A percentile compares a stretch with the other conserved stretches of the same genome.
These are phyloP conservation scores for Drosophila funebris DNA, from an alignment of 1,140 invertebrate genomes.

Conservation along the genomic window DNA sequence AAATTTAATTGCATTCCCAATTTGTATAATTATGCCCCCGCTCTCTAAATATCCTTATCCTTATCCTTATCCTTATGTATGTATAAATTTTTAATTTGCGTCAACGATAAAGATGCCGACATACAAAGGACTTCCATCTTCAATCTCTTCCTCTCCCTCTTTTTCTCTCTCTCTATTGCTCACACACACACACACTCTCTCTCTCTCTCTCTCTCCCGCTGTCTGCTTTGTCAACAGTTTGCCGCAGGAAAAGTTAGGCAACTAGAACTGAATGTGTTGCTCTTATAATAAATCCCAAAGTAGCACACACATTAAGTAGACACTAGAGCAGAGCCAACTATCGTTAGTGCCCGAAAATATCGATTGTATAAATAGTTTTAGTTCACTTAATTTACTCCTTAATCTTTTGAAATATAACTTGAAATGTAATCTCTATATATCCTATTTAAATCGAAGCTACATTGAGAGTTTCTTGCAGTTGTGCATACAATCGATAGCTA, in stretches of 20 bases:
- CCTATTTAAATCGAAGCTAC: too few species aligned
- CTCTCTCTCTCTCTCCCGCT: background rate
- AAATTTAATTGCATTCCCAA: slow-evolving; percentile 82
- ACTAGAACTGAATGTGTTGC: background rate
- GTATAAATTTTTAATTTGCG: slow-evolving; percentile 73
- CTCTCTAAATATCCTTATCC: slow-evolving; percentile 60
- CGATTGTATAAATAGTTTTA: too few species aligned
- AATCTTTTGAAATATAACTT: too few species aligned
- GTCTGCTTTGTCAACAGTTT: background rate
- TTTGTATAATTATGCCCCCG: slow-evolving; percentile 79
- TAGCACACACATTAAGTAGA: background rate
- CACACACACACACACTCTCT: background rate
- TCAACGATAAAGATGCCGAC: slow-evolving; percentile 55
- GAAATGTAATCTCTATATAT: too few species aligned
- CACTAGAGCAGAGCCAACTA: background rate
- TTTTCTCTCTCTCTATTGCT: background rate
- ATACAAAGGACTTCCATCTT: slow-evolving; percentile 34
- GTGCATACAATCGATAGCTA: too few species aligned
- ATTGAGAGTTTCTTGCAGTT: too few species aligned
- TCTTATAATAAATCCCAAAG: background rate
- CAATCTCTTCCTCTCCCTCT: background rate
- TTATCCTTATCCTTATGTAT: background rate
- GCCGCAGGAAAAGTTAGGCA: background rate
- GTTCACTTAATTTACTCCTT: too few species aligned
- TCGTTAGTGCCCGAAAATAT: too few species aligned